A percentile compares a stretch with the other conserved stretches of the same genome.
These are phyloP conservation scores for Tipula helvola DNA, from an alignment of 2,888 invertebrate species.

Conservation along the genomic window DNA sequence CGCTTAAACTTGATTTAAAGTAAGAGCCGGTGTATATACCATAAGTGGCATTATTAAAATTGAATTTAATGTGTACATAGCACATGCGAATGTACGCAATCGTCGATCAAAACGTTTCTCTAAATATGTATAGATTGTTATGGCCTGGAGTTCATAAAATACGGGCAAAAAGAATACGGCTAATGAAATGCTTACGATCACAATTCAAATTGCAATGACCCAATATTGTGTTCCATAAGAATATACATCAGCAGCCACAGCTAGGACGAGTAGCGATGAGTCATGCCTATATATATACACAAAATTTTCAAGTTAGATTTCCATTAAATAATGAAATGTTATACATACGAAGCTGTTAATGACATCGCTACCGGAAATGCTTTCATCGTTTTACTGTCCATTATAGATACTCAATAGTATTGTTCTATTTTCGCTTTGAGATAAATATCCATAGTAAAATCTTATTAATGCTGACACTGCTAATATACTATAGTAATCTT, in stretches of 20 bases:
- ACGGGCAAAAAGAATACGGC: constrained; percentile 43
- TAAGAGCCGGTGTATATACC: constrained; percentile 56
- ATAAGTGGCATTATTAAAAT: constrained; percentile 51
- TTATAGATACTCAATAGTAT: constrained; percentile 53
- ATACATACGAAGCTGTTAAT: constrained; percentile 55
- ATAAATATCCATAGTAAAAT: constrained; percentile 45
- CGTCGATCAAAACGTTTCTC: constrained; percentile 45
- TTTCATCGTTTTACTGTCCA: constrained; percentile 57
- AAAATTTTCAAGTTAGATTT: not conserved
- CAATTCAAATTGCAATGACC: constrained; percentile 30
- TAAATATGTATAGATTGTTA: constrained; percentile 57
- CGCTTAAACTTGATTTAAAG: constrained; percentile 60
- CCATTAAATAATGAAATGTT: not conserved
- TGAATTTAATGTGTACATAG: constrained; percentile 45
- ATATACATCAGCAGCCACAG: constrained; percentile 40
- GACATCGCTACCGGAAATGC: constrained; percentile 52
- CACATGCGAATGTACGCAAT: constrained; percentile 44
- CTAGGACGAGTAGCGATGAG: constrained; percentile 11
- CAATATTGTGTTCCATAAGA: constrained; percentile 38
- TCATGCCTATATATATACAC: not conserved
- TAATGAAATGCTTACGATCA: constrained; percentile 21
- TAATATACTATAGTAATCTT: constrained; percentile 29
- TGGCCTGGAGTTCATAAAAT: constrained; percentile 55
- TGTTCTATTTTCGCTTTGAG: constrained; percentile 39
- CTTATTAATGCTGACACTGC: constrained; percentile 42